Conservation (phyloP, 2,888 invertebrate species). For the Caenorhabditis imperialis region DNA sequence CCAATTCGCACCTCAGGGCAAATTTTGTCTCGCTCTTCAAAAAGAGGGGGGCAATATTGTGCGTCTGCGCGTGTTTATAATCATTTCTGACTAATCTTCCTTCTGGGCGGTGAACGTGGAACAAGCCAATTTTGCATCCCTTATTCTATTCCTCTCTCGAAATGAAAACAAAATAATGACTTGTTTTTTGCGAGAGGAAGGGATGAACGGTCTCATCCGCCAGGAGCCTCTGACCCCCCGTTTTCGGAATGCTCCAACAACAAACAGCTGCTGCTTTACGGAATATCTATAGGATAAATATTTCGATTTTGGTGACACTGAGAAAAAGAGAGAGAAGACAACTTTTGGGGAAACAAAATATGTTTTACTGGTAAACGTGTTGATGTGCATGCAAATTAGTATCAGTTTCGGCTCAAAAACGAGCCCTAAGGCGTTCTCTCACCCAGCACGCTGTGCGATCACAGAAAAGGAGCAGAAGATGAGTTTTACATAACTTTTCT, state of each 20-base stretch:
- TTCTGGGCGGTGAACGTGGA: constrained; percentile 5
- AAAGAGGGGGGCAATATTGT: too few relatives aligned
- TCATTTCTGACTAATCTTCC: too few relatives aligned
- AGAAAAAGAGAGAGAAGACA: neutral
- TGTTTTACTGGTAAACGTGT: constrained; percentile 9
- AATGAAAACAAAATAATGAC: constrained; percentile 47
- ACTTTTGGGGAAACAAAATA: constrained; percentile 11
- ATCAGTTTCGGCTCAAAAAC: constrained; percentile 25
- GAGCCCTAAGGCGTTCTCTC: constrained; percentile 23
- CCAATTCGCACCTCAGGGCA: constrained; percentile 19
- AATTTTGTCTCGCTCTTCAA: neutral
- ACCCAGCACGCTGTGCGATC: too few relatives aligned
- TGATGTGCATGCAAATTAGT: constrained; percentile 48
- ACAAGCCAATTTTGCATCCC: neutral
- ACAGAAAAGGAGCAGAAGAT: too few relatives aligned
- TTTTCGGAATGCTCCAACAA: too few relatives aligned
- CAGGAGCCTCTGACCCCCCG: constrained; percentile 11
- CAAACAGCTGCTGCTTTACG: too few relatives aligned
- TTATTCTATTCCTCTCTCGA: constrained; percentile 14
- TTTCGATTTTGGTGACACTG: constrained; percentile 13
- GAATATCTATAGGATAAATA: constrained; percentile 26
- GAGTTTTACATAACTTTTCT: too few relatives aligned
- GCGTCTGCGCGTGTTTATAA: too few relatives aligned
- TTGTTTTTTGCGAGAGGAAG: constrained; percentile 27
- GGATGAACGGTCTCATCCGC: constrained; percentile 18